Evolutionary conservation across 2,888 invertebrate species (phyloP).

Genomic region (Lomographa bimaculata): DNA sequence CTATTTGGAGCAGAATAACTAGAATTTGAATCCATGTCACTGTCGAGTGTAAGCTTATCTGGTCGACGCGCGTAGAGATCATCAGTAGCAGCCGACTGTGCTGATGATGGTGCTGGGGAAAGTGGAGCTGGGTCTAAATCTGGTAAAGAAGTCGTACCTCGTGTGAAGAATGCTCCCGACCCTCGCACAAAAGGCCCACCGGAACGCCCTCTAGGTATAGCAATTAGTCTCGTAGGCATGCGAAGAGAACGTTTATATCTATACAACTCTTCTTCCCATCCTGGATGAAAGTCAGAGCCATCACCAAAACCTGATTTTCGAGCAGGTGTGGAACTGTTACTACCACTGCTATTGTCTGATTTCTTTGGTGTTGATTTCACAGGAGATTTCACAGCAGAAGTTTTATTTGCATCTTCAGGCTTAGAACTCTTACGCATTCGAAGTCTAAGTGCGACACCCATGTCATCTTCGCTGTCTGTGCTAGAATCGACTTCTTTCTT

Average conservation of each 20-base stretch:
- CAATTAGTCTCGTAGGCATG: conserved; percentile 92
- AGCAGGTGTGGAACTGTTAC: conserved; percentile 61
- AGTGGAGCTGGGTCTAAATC: conserved; percentile 90
- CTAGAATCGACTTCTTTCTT: conserved; percentile 57
- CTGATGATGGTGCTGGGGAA: conserved; percentile 87
- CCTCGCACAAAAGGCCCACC: conserved; percentile 79
- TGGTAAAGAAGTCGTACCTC: conserved; percentile 89
- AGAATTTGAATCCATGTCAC: conserved; percentile 87
- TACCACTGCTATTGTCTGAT: conserved; percentile 58
- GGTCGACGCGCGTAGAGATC: conserved; percentile 72
- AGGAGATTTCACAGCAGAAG: conserved; percentile 51
- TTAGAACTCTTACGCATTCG: conserved; percentile 76
- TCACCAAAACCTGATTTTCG: conserved; percentile 87
- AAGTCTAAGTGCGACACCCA: conserved; percentile 70
- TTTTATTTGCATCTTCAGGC: conserved; percentile 61
- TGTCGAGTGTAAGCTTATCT: conserved; percentile 81
- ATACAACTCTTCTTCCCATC: conserved; percentile 93
- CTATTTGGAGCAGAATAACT: conserved; percentile 84
- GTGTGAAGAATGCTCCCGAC: conserved; percentile 72
- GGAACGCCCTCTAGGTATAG: conserved; percentile 87
- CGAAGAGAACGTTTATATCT: conserved; percentile 91
- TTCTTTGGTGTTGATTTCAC: conserved; percentile 65
- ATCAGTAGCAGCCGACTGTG: conserved; percentile 84
- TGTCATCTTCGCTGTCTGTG: conserved; percentile 71
- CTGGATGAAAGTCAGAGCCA: conserved; percentile 89